Evolutionary conservation across 2,797 vertebrate genomes (phyloP), one percentile per base, ranked within the genome.

Genomic region (Melanotaenia pygmaea): DNA sequence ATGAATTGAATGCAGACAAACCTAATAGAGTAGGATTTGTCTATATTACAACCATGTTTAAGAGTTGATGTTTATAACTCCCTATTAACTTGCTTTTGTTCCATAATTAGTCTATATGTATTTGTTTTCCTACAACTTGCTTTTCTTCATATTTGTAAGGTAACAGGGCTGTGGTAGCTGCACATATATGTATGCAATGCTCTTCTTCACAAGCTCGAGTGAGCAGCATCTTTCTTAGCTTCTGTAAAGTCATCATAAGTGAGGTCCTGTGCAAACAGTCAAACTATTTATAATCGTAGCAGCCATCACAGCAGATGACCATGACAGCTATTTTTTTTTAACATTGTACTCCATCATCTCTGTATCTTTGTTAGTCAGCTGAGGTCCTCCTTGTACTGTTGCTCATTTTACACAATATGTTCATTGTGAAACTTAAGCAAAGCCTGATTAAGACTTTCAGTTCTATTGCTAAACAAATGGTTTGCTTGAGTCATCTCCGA

Each of bases 1-100:
- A 64, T 64, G 40, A 80, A 74, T 57, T 28, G 22, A 76, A 76
- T 34, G 30, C 60, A 86, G 85, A 81, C 70, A 77, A 67, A 78
- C 40, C 32, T 10, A 81, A 80, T 68, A 84, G 74, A 83, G 80
- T 74, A 87, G 61, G 76, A 93, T 84, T 70, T 83, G 84, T 89
- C 83, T 87, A 80, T 88, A 86, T 76, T 76, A 85, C 70, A 89
- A 77, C 72, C 12, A 35, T 76, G 70, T 74, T 89, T 90, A 89
- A 65, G 87, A 84, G 77, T 83, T 68, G 51, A 86, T 85, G 82
- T 86, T 87, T 77, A 72, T 76, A 72, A 37, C 74, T 77, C 22
- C 1, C 30, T 64, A 43, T 71, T 82, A 47, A 84, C 87, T 90
- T 79, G 51, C 16, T 63, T 66, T 77, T 80, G 62, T 62, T 62